phyloP scores from a whole-genome alignment of 2,888 invertebrate species.

The Resseliella maxima region DNA sequence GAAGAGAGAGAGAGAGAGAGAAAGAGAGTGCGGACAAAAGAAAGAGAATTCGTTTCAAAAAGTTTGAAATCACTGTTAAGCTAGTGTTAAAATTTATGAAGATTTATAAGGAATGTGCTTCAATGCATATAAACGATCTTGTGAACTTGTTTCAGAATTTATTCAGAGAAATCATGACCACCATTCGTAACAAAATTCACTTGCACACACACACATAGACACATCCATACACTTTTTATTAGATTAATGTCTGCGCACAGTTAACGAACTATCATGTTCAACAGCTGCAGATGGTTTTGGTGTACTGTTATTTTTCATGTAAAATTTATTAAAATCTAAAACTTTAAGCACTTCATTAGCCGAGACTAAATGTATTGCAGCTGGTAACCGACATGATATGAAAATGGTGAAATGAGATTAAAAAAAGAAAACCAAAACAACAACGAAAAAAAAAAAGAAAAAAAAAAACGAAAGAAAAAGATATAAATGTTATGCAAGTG shows the following conservation, averaged over 20 bases:
- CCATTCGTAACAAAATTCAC: neutral
- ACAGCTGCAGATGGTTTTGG: neutral
- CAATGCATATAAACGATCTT: slow-evolving; percentile 48
- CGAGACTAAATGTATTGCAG: slow-evolving; percentile 1
- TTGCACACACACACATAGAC: neutral
- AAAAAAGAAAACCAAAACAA: neutral
- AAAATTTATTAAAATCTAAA: slow-evolving; percentile 51
- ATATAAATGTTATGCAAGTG: neutral
- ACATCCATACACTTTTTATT: neutral
- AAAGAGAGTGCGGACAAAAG: neutral
- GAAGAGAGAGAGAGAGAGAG: neutral
- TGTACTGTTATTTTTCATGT: neutral
- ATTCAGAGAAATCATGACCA: slow-evolving; percentile 44
- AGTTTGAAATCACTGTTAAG: slow-evolving; percentile 35
- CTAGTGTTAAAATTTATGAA: slow-evolving; percentile 51
- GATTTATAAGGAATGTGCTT: slow-evolving; percentile 39
- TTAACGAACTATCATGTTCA: slow-evolving; percentile 32
- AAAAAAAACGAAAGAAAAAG: neutral
- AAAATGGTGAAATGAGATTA: neutral
- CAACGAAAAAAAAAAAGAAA: neutral
- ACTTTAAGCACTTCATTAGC: slow-evolving; percentile 51
- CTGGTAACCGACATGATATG: neutral
- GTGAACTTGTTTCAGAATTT: slow-evolving; percentile 31
- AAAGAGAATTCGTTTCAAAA: neutral
- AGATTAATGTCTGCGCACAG: slow-evolving; percentile 19